A percentile compares a stretch with the other conserved stretches of the same genome.
These are phyloP conservation scores for Plectus sambesii DNA, from an alignment of 1,140 invertebrate genomes.

Conservation along the genomic window DNA sequence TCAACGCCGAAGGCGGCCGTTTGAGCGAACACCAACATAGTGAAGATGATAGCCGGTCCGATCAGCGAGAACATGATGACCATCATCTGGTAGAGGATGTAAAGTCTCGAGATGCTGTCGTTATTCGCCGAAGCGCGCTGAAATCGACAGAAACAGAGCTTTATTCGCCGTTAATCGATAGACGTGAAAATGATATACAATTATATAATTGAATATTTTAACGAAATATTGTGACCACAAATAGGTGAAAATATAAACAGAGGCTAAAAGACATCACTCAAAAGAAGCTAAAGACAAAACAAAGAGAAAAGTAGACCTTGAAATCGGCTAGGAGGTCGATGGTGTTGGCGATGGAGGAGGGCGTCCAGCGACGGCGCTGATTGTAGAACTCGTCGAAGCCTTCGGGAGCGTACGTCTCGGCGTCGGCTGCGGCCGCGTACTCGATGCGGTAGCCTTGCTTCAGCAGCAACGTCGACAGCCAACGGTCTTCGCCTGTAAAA, in stretches of 20 bases:
- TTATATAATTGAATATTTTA: too few species aligned
- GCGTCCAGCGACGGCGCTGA: conserved; percentile 86
- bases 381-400: conserved; percentile 94
- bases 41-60: conserved; percentile 74
- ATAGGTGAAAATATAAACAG: too few species aligned
- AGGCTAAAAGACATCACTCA: too few species aligned
- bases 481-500: conserved; percentile 48
- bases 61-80: conserved; percentile 85
- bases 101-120: conserved; percentile 87
- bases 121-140: conserved; percentile 87
- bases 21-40: conserved; percentile 61
- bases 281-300: too few species aligned
- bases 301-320: conserved; percentile 23
- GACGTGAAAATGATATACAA: too few species aligned
- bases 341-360: conserved; percentile 91
- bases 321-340: conserved; percentile 76
- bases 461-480: conserved; percentile 38
- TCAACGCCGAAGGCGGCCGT: conserved; percentile 38
- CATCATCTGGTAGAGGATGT: conserved; percentile 93
- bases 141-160: conserved; percentile 47
- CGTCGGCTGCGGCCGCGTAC: conserved; percentile 93
- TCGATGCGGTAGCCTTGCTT: conserved; percentile 80
- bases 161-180: too few species aligned
- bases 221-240: too few species aligned
- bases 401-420: conserved; percentile 87